Evolutionary conservation across 35 echinoderm and acorn worm genomes (phyloP).

Genomic region (Acanthaster planci): DNA sequence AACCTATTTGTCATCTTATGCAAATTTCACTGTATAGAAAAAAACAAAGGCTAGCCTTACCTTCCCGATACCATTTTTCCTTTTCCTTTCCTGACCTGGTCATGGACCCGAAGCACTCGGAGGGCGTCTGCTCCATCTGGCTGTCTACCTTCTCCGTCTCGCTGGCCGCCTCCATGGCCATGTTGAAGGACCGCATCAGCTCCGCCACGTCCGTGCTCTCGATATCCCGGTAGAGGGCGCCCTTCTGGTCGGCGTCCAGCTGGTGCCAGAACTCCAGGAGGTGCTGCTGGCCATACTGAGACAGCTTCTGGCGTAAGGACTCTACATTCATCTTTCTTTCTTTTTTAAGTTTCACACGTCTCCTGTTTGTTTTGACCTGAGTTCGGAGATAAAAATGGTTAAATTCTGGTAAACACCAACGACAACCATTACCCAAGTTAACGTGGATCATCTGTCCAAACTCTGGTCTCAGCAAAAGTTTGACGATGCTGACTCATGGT

Average conservation of each 20-base stretch:
- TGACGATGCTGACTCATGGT: no score
- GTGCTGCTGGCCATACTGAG: slow-evolving; percentile 78
- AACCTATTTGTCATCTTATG: neutral
- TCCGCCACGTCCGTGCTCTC: slow-evolving; percentile 75
- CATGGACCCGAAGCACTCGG: slow-evolving; percentile 82
- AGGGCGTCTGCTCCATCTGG: slow-evolving; percentile 90
- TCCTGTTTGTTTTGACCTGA: no score
- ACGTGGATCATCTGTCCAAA: no score
- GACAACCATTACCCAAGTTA: no score
- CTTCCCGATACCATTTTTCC: slow-evolving; percentile 83
- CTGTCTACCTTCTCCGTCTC: slow-evolving; percentile 76
- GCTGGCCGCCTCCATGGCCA: slow-evolving; percentile 51
- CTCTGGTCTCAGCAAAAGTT: no score
- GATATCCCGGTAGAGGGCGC: slow-evolving; percentile 73
- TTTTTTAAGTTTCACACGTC: no score
- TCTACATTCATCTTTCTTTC: slow-evolving; percentile 77
- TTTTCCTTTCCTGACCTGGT: slow-evolving; percentile 82
- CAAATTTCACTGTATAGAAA: neutral
- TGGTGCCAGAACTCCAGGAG: slow-evolving; percentile 90
- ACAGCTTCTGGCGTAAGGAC: slow-evolving; percentile 57
- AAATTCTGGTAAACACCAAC: no score
- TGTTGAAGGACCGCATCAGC: slow-evolving; percentile 66
- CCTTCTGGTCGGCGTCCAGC: slow-evolving; percentile 53
- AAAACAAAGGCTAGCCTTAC: slow-evolving; percentile 38
- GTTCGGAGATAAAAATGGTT: no score